Evolutionary conservation across 2,888 invertebrate genomes (phyloP), one percentile per base, ranked within the genome.

Genomic region (Agriotes lineatus): DNA sequence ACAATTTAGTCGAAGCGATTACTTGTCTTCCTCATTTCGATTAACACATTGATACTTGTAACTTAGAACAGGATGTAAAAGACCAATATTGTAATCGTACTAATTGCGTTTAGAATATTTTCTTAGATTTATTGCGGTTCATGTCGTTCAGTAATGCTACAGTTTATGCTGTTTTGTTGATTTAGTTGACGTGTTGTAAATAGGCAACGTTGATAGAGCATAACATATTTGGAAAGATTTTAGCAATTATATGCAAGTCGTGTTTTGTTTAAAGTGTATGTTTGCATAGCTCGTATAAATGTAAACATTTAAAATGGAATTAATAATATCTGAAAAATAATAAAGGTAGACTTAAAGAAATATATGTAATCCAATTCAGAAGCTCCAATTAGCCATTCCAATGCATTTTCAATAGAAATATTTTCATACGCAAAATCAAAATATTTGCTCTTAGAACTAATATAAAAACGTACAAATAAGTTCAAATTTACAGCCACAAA

Each of bases 211-310:
- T 33, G 42, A 56, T 56, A 56, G 56, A 52, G 35, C 52, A 35
- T 39, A 20, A 37, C 33, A 30, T 52, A 14, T 56, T 56, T 56
- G 37, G 37, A 56, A 37, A 56, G 19, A 16, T 18, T 39, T 56
- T 56, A 56, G 56, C 12, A 20, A 39, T 50, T 50, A 50, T 48
- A 50, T 39, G 33, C 61, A 37, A 33, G 48, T 20, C 42, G 30
- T 44, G 48, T 65, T 39, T 60, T 25, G 42, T 52, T 58, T 25
- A 39, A 30, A 58, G 48, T 65, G 44, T 52, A 37, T 59, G 63
- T 63, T 56, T 44, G 63, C 63, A 54, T 63, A 63, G 63, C 44
- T 42, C 63, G 42, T 66, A 66, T 59, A 66, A 66, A 60, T 66
- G 60, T 66, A 66, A 59, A 61, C 52, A 45, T 37, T 56, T 48